These are phyloP conservation scores for Trachelus tabidus DNA, from an alignment of 2,888 invertebrate species.

Conservation along the genomic window DNA sequence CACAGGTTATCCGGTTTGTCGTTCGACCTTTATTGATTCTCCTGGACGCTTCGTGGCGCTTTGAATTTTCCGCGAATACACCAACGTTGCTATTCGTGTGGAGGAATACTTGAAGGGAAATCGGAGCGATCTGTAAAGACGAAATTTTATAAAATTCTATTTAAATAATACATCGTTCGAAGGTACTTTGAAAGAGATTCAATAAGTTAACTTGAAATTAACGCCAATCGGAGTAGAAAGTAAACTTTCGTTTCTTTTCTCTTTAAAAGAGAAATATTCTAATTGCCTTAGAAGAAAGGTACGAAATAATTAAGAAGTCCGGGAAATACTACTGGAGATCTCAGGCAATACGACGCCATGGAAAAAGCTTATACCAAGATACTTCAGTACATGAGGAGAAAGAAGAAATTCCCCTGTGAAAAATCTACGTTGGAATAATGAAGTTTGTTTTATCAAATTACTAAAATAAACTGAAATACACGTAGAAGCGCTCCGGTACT, in stretches of 20 bases:
- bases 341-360: not conserved
- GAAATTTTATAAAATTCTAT: not conserved
- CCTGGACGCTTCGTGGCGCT: constrained; percentile 20
- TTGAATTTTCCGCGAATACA: not conserved
- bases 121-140: not conserved
- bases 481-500: not conserved
- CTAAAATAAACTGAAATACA: not conserved
- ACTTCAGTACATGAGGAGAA: not conserved
- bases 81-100: not conserved
- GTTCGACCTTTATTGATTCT: constrained; percentile 30
- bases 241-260: not conserved
- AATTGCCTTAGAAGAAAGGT: not conserved
- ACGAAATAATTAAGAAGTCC: not conserved
- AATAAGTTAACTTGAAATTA: not conserved
- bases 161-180: not conserved
- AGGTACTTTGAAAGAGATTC: not conserved
- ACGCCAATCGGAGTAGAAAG: not conserved
- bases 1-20: constrained; percentile 22
- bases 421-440: not conserved
- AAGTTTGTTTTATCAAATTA: not conserved
- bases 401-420: not conserved
- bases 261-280: not conserved
- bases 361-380: not conserved
- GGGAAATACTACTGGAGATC: not conserved
- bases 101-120: not conserved